A percentile compares a stretch with the other conserved stretches of the same genome.
Evolutionary conservation across 2,113 vertebrate genomes (phyloP).

Genomic region (Poecilia latipinna): DNA sequence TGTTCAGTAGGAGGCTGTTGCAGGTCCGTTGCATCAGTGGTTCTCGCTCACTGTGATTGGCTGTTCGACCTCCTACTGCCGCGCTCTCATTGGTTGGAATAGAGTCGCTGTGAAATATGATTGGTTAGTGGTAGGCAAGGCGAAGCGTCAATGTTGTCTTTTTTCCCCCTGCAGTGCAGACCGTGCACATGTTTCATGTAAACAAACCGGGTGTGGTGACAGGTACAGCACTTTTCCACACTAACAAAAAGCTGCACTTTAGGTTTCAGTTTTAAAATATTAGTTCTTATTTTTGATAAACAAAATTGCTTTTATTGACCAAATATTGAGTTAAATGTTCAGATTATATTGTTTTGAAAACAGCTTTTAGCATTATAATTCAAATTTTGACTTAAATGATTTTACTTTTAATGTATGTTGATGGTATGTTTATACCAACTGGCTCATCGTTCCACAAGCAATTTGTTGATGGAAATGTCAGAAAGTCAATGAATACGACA

Average conservation of each 20-base stretch:
- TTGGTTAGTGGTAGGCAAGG: constrained; percentile 72
- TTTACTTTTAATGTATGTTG: not conserved
- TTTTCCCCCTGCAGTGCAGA: constrained; percentile 58
- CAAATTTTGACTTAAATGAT: not conserved
- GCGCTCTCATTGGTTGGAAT: constrained; percentile 67
- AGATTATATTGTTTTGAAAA: not conserved
- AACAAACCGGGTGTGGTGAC: constrained; percentile 77
- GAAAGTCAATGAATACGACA: constrained; percentile 2
- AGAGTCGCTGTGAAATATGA: constrained; percentile 50
- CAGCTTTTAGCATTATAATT: not conserved
- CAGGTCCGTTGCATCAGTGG: constrained; percentile 84
- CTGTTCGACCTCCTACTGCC: constrained; percentile 30
- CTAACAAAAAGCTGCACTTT: constrained; percentile 27
- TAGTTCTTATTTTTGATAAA: not conserved
- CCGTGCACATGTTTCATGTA: constrained; percentile 82
- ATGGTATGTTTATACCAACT: not conserved
- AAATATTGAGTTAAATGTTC: not conserved
- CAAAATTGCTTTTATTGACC: not conserved
- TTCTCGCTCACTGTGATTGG: constrained; percentile 71
- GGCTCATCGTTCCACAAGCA: not conserved
- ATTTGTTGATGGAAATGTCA: constrained; percentile 11
- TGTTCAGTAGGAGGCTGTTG: constrained; percentile 75
- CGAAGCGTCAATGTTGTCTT: constrained; percentile 54
- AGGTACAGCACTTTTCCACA: constrained; percentile 21
- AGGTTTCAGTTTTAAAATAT: constrained; percentile 10